phyloP scores from a whole-genome alignment of 2,797 vertebrate species.

The Sebastes cheni region DNA sequence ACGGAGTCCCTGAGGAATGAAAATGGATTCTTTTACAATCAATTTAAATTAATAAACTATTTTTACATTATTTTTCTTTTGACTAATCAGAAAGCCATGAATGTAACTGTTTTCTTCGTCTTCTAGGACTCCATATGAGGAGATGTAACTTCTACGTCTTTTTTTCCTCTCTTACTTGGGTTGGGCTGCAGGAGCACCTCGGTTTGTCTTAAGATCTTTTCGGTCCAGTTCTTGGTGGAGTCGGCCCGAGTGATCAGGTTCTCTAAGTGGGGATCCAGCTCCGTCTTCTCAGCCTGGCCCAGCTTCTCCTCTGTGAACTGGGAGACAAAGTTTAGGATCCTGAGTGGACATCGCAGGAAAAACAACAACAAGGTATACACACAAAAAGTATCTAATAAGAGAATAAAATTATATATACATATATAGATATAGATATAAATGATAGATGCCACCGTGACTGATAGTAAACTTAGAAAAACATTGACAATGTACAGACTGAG shows the following conservation, averaged over 20 bases:
- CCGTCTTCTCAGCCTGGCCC: conserved; percentile 95
- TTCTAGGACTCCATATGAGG: neutral
- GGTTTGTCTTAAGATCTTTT: conserved; percentile 94
- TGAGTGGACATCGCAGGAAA: neutral
- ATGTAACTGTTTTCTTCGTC: too few relatives aligned
- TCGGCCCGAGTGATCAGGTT: conserved; percentile 91
- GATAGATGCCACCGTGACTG: too few relatives aligned
- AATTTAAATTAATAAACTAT: neutral
- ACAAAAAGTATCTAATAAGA: too few relatives aligned
- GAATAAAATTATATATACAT: too few relatives aligned
- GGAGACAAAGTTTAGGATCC: neutral
- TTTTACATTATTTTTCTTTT: neutral
- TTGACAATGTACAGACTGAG: too few relatives aligned
- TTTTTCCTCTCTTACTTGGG: conserved; percentile 84
- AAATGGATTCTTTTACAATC: neutral
- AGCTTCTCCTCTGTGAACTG: conserved; percentile 98
- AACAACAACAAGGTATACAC: neutral
- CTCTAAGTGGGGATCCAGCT: conserved; percentile 93
- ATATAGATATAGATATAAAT: too few relatives aligned
- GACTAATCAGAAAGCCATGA: neutral
- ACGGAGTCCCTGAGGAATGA: neutral
- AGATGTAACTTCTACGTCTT: neutral
- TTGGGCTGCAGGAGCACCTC: conserved; percentile 96
- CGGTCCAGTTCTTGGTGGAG: conserved; percentile 96
- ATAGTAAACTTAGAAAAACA: too few relatives aligned